phyloP scores from a whole-genome alignment of 2,888 invertebrate genomes.

The Limnephilus auricula region DNA sequence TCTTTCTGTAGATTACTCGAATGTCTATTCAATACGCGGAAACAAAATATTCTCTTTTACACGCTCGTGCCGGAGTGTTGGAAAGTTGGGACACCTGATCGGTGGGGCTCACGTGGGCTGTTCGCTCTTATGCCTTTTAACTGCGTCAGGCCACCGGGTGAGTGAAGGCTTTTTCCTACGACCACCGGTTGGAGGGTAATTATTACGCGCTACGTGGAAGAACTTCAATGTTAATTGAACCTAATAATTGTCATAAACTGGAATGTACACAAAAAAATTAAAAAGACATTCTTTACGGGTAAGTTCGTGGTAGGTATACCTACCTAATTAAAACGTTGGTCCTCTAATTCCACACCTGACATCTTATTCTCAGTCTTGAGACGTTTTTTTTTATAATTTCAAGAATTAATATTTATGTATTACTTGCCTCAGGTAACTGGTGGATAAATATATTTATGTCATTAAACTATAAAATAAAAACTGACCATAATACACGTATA shows the following conservation, averaged over 20 bases:
- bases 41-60: constrained; percentile 27
- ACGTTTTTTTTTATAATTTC: not conserved
- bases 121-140: not conserved
- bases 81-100: constrained; percentile 36
- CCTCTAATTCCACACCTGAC: not conserved
- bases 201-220: not conserved
- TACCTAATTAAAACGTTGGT: not conserved
- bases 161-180: not conserved
- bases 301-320: not conserved
- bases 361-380: not conserved
- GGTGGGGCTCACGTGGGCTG: not conserved
- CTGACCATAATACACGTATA: too few species aligned
- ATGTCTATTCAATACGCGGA: constrained; percentile 9
- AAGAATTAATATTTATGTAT: not conserved
- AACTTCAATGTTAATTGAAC: not conserved
- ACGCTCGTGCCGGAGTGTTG: constrained; percentile 32
- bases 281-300: too few species aligned
- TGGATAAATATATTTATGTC: too few species aligned
- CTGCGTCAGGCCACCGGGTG: constrained; percentile 22
- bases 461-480: too few species aligned
- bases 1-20: constrained; percentile 28
- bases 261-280: not conserved
- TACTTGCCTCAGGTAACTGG: not conserved
- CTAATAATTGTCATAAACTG: not conserved
- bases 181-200: constrained; percentile 12